These are phyloP conservation scores for Formicarius rufipectus DNA, from an alignment of 2,113 vertebrate species.

Conservation along the genomic window DNA sequence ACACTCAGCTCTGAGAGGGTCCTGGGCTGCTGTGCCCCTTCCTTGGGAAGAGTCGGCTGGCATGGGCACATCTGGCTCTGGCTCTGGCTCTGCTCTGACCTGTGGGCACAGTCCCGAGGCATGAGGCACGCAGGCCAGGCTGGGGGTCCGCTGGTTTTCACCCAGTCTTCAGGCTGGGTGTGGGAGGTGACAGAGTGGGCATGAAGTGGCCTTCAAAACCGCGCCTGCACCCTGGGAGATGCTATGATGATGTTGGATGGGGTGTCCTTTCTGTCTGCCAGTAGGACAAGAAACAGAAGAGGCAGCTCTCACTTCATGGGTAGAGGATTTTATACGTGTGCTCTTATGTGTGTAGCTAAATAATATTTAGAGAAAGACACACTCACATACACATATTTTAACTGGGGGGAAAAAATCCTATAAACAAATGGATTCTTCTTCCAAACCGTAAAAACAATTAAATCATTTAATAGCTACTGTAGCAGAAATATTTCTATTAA, in stretches of 20 bases:
- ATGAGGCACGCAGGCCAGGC: neutral
- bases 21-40: neutral
- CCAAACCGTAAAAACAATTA: slow-evolving; percentile 22
- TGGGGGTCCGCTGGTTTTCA: fast-evolving
- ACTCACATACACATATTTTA: neutral
- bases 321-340: neutral
- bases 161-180: fast-evolving
- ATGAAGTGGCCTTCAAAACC: neutral
- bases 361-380: neutral
- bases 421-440: slow-evolving; percentile 53
- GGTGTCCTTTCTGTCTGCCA: neutral
- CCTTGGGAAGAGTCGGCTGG: neutral
- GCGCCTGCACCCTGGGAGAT: fast-evolving
- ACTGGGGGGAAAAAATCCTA: neutral
- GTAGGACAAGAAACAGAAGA: neutral
- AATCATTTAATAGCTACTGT: slow-evolving; percentile 48
- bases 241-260: neutral
- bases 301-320: neutral
- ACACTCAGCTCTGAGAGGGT: neutral
- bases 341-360: neutral
- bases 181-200: neutral
- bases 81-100: neutral
- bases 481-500: slow-evolving; percentile 65
- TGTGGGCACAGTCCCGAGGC: fast-evolving
- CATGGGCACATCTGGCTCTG: too few relatives aligned